Evolutionary conservation across 1,140 invertebrate genomes (phyloP), one percentile per base, ranked within the genome.

Genomic region (Myzus persicae): DNA sequence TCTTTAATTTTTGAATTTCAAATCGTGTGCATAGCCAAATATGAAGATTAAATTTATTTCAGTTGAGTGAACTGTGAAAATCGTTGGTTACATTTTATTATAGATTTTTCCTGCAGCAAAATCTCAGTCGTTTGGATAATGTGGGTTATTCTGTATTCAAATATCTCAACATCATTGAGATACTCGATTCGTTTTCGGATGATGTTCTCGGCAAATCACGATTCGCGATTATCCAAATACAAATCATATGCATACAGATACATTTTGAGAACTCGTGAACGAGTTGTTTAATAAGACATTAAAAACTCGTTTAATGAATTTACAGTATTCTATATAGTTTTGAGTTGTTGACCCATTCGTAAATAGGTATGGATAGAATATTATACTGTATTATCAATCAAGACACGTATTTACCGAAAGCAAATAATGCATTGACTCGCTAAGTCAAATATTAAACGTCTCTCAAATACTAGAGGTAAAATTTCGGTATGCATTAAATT

Each of bases 321-420:
- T n/a, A 87, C 31, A 46, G 4, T n/a, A 31, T 46, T 87, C 31
- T 36, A 36, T 24, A 46, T n/a, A 46, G 85, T 88, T 46, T 88
- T 36, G 18, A 5, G 7, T 46, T 22, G 18, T 82, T 82, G 8
- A 38, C 20, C 76, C 20, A 24, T 82, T 46, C n/a, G 7, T 46
- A 46, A 88, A n/a, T 48, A n/a, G n/a, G n/a, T n/a, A 46, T 88
- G 84, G 42, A 88, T 46, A 88, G 42, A 46, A 88, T 88, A 88
- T 46, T 22, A 88, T n/a, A 18, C 42, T 46, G 0, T 88, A 46
- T 20, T 88, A 46, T 48, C 31, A 88, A 87, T 88, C 42, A n/a
- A n/a, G 18, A 36, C 31, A 11, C 31, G 31, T 88, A 88, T 46
- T 46, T 46, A 46, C 44, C 18, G 3, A n/a, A 36, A 7, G 8